Evolutionary conservation across 35 echinoderm and acorn worm species (phyloP).

Genomic region (Stichopus chloronotus): DNA sequence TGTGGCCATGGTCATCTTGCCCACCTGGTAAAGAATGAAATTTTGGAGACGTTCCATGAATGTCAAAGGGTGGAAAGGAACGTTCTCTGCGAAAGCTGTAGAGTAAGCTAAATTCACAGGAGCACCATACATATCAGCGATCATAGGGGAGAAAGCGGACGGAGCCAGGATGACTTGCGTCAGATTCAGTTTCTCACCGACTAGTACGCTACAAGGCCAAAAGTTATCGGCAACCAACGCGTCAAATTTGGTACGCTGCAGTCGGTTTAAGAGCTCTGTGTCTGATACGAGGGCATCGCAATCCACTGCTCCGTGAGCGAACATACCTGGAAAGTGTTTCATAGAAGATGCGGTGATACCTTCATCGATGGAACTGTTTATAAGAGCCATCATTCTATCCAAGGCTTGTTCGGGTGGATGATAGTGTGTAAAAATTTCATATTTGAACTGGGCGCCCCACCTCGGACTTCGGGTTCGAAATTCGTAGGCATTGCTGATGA

Average conservation of each 20-base stretch:
- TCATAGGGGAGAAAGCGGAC: neutral
- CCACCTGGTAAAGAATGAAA: neutral
- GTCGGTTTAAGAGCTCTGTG: neutral
- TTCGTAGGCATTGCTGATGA: neutral
- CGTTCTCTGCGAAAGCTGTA: neutral
- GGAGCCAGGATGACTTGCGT: neutral
- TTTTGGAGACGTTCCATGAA: constrained; percentile 16
- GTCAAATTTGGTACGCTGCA: neutral
- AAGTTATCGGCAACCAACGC: neutral
- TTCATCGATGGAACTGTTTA: neutral
- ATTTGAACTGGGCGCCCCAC: neutral
- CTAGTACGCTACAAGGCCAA: neutral
- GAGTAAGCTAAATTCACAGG: neutral
- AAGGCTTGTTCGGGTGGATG: neutral
- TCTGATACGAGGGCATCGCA: neutral
- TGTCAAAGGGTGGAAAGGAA: neutral
- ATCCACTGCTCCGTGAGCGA: neutral
- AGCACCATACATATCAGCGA: neutral
- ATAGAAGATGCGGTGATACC: neutral
- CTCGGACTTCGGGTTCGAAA: neutral
- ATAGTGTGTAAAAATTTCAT: neutral
- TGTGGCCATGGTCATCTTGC: neutral
- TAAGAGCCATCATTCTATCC: neutral
- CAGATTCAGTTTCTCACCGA: constrained; percentile 1
- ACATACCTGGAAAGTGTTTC: neutral